A percentile compares a stretch with the other conserved stretches of the same genome.
Evolutionary conservation across 2,113 vertebrate species (phyloP).

Genomic region (Chloebia gouldiae): DNA sequence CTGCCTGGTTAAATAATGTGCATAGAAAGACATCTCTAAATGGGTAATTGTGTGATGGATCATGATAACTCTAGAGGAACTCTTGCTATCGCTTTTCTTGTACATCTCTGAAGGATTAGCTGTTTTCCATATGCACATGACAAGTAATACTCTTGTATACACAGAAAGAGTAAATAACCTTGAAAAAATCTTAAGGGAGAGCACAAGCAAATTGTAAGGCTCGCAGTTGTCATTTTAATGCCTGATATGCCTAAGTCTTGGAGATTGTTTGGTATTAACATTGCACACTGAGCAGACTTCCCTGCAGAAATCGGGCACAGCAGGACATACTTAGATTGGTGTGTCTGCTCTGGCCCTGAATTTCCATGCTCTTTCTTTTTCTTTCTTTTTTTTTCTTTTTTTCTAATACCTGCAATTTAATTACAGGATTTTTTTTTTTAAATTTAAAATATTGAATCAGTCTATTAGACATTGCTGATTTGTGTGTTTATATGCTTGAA

Average conservation of each 20-base stretch:
- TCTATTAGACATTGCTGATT: background rate
- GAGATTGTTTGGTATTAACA: background rate
- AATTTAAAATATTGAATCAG: background rate
- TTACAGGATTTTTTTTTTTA: background rate
- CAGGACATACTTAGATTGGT: background rate
- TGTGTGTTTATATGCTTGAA: background rate
- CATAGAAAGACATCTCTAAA: background rate
- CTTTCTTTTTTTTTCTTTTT: background rate
- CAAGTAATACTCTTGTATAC: background rate
- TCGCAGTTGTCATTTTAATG: background rate
- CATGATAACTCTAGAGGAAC: background rate
- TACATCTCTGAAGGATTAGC: background rate
- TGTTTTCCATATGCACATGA: background rate
- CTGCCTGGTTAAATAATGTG: background rate
- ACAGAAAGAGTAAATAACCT: background rate
- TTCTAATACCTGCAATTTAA: background rate
- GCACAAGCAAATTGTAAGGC: background rate
- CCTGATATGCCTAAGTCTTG: background rate
- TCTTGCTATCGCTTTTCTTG: background rate
- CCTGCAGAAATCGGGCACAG: background rate
- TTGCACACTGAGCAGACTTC: background rate
- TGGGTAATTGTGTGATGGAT: conserved; percentile 42
- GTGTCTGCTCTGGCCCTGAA: conserved; percentile 1
- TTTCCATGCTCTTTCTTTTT: background rate
- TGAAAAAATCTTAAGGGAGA: conserved; percentile 17